Evolutionary conservation across 1,140 invertebrate genomes (phyloP).

Genomic region (Zaprionus africanus): DNA sequence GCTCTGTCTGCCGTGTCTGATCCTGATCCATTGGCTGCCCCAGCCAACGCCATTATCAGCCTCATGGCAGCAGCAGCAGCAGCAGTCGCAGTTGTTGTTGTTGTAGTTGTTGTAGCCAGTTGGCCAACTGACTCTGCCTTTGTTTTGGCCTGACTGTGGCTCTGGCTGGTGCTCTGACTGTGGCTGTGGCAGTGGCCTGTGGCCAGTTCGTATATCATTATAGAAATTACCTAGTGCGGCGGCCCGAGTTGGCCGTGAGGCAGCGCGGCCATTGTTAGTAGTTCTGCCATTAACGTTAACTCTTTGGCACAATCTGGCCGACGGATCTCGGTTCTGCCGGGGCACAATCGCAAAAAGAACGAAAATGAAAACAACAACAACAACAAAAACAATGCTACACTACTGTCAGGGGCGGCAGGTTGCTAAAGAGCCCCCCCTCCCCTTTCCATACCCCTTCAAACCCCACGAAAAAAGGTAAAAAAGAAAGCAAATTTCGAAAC

Average conservation of each 20-base stretch:
- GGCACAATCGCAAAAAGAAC: conserved; percentile 53
- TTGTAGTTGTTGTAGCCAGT: conserved; percentile 10
- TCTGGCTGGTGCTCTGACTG: conserved; percentile 16
- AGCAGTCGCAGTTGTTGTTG: not conserved
- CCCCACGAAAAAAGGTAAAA: conserved; percentile 6
- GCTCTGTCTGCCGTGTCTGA: conserved; percentile 29
- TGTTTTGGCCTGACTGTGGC: conserved; percentile 25
- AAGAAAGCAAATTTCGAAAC: conserved; percentile 11
- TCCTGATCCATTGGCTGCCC: conserved; percentile 40
- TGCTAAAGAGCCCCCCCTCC: conserved; percentile 1
- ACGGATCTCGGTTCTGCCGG: conserved; percentile 51
- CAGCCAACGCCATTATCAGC: conserved; percentile 53
- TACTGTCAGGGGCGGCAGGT: conserved; percentile 35
- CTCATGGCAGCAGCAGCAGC: conserved; percentile 11
- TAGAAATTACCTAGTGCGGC: conserved; percentile 79
- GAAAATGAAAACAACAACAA: not conserved
- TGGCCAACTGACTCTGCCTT: conserved; percentile 15
- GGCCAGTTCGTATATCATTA: conserved; percentile 83
- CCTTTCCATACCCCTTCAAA: not conserved
- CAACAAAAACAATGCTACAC: conserved; percentile 31
- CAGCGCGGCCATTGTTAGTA: conserved; percentile 70
- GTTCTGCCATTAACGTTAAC: conserved; percentile 80
- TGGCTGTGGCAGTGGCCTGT: conserved; percentile 60
- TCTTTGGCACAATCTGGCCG: conserved; percentile 74
- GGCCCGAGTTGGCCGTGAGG: conserved; percentile 39